These are phyloP conservation scores for Apteryx owenii DNA, from an alignment of 2,113 vertebrate species.

Conservation along the genomic window DNA sequence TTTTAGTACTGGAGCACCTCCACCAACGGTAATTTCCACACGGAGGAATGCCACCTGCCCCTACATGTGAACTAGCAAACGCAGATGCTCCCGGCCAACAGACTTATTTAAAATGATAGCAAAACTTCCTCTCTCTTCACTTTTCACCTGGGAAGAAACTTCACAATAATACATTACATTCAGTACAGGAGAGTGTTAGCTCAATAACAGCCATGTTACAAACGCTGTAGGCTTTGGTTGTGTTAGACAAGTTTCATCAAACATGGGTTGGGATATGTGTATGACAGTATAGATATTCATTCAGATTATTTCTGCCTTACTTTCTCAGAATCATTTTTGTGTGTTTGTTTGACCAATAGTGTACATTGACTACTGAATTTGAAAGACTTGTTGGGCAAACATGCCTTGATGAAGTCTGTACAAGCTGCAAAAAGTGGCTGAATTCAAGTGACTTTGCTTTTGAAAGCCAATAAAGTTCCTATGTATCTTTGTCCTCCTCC, in stretches of 20 bases:
- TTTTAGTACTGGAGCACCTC: background rate
- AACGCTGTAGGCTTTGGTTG: background rate
- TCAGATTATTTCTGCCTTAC: background rate
- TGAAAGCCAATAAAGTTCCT: slow-evolving; percentile 20
- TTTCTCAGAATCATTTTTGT: background rate
- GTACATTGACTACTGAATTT: background rate
- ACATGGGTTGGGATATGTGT: background rate
- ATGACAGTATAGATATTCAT: background rate
- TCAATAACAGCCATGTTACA: background rate
- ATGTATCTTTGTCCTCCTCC: background rate
- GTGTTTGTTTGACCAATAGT: background rate
- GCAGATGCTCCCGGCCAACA: background rate
- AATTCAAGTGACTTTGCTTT: background rate
- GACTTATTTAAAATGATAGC: background rate
- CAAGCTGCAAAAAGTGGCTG: background rate
- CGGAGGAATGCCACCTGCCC: background rate
- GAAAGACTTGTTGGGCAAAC: slow-evolving; percentile 25
- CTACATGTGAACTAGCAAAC: background rate
- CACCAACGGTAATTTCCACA: background rate
- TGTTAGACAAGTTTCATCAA: background rate
- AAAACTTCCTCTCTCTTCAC: background rate
- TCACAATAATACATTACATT: background rate
- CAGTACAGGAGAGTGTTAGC: background rate
- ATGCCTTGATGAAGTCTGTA: background rate
- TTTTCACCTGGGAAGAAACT: background rate